Percentiles rank a stretch among this genome's conserved stretches.
phyloP scores from a whole-genome alignment of 2,888 invertebrate genomes.

The Calameuta pallipes region DNA sequence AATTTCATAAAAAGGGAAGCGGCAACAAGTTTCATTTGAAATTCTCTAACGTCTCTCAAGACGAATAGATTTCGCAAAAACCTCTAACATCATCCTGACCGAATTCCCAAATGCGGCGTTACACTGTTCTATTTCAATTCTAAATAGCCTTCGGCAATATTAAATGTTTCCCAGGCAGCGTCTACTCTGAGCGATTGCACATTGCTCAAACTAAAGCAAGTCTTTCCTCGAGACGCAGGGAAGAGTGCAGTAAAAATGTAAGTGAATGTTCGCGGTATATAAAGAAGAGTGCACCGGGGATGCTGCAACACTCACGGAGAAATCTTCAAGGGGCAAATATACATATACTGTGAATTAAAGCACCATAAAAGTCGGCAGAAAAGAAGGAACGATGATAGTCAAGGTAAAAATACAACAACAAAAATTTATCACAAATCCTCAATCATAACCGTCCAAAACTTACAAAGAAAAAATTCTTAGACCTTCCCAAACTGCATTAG shows the following conservation, averaged over 20 bases:
- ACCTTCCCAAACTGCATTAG: neutral
- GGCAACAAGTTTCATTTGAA: neutral
- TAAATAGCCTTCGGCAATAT: constrained; percentile 3
- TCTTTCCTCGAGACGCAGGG: constrained; percentile 28
- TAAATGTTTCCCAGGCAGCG: neutral
- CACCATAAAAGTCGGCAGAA: neutral
- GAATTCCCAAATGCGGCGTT: neutral
- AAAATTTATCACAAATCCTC: neutral
- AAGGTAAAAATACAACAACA: neutral
- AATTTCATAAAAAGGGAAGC: neutral
- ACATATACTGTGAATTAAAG: constrained; percentile 26
- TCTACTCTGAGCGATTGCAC: constrained; percentile 20
- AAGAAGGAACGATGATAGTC: neutral
- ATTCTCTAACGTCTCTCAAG: neutral
- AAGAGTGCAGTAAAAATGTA: constrained; percentile 41
- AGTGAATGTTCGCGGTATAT: constrained; percentile 56
- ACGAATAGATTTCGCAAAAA: neutral
- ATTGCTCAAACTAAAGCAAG: constrained; percentile 32
- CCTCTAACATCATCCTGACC: neutral
- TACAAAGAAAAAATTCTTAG: neutral
- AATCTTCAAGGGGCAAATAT: constrained; percentile 19
- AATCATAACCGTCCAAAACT: neutral
- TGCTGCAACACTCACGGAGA: constrained; percentile 40
- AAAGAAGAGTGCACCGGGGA: constrained; percentile 42
- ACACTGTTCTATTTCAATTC: neutral